phyloP scores from a whole-genome alignment of 1,140 invertebrate genomes.

The Orius insidiosus region DNA sequence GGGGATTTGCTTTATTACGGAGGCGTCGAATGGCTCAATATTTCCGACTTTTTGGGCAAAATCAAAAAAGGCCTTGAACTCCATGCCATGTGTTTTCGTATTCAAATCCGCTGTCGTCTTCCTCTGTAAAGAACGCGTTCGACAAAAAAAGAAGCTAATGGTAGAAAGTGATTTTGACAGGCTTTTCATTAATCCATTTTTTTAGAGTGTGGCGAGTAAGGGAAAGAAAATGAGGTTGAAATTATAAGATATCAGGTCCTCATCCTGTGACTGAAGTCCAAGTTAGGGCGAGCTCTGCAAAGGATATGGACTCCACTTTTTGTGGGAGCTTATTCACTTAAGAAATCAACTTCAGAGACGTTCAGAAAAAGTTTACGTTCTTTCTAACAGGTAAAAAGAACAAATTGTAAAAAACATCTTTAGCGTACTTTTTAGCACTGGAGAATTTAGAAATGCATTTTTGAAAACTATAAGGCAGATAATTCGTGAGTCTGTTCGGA shows the following conservation, averaged over 20 bases:
- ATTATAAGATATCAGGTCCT: conserved; percentile 89
- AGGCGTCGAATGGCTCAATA: conserved; percentile 94
- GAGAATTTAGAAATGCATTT: conserved; percentile 89
- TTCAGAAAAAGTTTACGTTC: conserved; percentile 90
- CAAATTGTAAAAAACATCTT: too few species aligned
- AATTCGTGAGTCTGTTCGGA: conserved; percentile 83
- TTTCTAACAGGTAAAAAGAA: conserved; percentile 78
- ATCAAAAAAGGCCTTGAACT: conserved; percentile 92
- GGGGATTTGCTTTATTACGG: conserved; percentile 93
- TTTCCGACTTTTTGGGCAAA: conserved; percentile 87
- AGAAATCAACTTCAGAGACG: conserved; percentile 81
- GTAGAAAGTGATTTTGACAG: too few species aligned
- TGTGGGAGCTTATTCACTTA: conserved; percentile 92
- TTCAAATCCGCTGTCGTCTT: conserved; percentile 96
- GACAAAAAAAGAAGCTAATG: conserved; percentile 93
- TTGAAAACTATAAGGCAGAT: conserved; percentile 91
- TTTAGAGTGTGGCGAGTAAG: conserved; percentile 65
- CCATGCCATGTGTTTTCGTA: conserved; percentile 94
- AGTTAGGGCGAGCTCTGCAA: conserved; percentile 75
- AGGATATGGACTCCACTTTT: conserved; percentile 86
- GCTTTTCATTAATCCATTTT: too few species aligned
- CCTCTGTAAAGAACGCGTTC: conserved; percentile 85
- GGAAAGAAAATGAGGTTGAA: conserved; percentile 73
- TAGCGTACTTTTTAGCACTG: conserved; percentile 45
- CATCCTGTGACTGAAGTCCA: conserved; percentile 94